A percentile compares a stretch with the other conserved stretches of the same genome.
These are phyloP conservation scores for Amphiprion percula DNA, from an alignment of 2,113 vertebrate genomes.

Conservation along the genomic window DNA sequence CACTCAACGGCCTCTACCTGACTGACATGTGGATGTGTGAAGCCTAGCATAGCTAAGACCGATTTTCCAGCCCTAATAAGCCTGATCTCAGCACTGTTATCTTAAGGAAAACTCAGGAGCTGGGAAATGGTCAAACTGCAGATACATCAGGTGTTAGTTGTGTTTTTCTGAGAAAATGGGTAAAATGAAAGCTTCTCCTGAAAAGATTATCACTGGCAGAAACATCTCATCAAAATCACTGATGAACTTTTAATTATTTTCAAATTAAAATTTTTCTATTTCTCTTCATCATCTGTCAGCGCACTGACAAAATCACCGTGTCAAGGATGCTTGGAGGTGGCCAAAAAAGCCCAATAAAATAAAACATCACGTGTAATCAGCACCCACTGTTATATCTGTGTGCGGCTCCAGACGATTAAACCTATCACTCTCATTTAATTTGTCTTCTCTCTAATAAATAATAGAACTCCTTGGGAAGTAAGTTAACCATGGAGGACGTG, in stretches of 20 bases:
- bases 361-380: not conserved
- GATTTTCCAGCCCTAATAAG: constrained; percentile 66
- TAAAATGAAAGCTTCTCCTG: constrained; percentile 39
- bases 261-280: not conserved
- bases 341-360: not conserved
- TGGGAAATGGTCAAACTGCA: constrained; percentile 36
- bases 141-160: constrained; percentile 44
- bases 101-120: constrained; percentile 65
- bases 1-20: constrained; percentile 44
- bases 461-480: constrained; percentile 34
- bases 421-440: constrained; percentile 13
- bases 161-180: constrained; percentile 45
- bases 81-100: constrained; percentile 59
- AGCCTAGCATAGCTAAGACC: constrained; percentile 51
- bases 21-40: constrained; percentile 64
- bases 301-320: not conserved
- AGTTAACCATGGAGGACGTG: constrained; percentile 17
- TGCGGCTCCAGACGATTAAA: constrained; percentile 23
- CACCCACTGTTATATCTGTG: constrained; percentile 29
- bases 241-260: constrained; percentile 49
- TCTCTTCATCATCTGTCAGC: not conserved
- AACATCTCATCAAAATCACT: constrained; percentile 12
- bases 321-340: not conserved
- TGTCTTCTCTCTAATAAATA: constrained; percentile 13
- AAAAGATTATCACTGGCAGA: constrained; percentile 41